These are phyloP conservation scores for Dicycla oo DNA, from an alignment of 2,888 invertebrate genomes.

Conservation along the genomic window DNA sequence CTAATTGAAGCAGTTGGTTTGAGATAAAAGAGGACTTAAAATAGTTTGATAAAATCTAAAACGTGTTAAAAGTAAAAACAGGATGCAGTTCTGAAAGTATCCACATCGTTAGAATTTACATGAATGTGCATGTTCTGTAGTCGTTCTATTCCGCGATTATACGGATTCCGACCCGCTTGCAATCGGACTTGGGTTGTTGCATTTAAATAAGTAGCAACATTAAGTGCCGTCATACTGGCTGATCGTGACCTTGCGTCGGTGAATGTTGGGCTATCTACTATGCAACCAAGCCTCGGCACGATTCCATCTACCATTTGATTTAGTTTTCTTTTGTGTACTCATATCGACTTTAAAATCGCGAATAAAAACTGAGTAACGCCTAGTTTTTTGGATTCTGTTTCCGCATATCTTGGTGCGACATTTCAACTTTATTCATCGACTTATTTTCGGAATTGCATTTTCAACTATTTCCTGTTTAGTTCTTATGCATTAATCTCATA, in stretches of 20 bases:
- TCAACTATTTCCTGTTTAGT: slow-evolving; percentile 34
- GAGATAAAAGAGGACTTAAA: slow-evolving; percentile 26
- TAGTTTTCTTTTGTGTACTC: slow-evolving; percentile 56
- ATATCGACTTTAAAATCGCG: slow-evolving; percentile 15
- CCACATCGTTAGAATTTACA: slow-evolving; percentile 12
- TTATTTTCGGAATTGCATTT: slow-evolving; percentile 10
- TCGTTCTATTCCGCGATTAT: slow-evolving; percentile 38
- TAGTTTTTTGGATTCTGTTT: slow-evolving; percentile 10
- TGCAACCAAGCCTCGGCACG: slow-evolving; percentile 65
- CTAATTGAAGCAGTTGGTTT: slow-evolving; percentile 32
- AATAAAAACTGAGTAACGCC: slow-evolving; percentile 3
- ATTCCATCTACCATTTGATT: slow-evolving; percentile 51
- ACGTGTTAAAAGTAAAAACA: not conserved
- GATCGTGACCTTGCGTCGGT: slow-evolving; percentile 81
- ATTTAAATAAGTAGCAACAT: slow-evolving; percentile 73
- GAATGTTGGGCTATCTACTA: slow-evolving; percentile 61
- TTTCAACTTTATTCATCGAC: not conserved
- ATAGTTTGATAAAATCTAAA: slow-evolving; percentile 19
- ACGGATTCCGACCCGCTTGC: slow-evolving; percentile 45
- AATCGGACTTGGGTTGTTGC: slow-evolving; percentile 56
- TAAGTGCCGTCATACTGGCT: slow-evolving; percentile 69
- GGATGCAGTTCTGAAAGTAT: slow-evolving; percentile 11
- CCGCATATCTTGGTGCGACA: not conserved
- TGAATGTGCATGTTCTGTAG: slow-evolving; percentile 34
- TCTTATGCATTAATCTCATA: slow-evolving; percentile 24